Conservation (phyloP, 2,113 vertebrate species). For the Beaufortia kweichowensis region DNA sequence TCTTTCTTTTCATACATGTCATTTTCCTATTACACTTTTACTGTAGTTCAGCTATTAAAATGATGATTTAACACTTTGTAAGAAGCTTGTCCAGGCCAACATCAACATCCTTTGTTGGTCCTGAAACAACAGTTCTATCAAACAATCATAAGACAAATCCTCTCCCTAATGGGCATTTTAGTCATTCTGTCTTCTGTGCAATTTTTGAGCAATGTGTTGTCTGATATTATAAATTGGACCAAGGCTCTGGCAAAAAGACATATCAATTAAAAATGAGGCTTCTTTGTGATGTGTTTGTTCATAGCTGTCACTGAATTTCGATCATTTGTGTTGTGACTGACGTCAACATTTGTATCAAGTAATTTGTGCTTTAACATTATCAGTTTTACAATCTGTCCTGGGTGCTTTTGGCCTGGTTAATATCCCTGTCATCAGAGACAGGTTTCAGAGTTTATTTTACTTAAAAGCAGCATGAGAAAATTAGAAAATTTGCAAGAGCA, state of each 20-base stretch:
- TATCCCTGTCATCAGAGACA: neutral
- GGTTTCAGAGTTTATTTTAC: constrained; percentile 25
- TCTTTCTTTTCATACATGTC: neutral
- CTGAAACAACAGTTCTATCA: too few species aligned
- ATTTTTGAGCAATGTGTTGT: too few species aligned
- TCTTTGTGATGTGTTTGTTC: too few species aligned
- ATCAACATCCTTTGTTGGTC: too few species aligned
- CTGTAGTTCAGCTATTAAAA: neutral
- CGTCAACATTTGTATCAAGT: neutral
- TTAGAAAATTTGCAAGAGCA: neutral
- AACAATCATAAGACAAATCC: too few species aligned
- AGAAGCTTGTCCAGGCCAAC: neutral
- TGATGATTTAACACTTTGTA: neutral
- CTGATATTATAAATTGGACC: too few species aligned
- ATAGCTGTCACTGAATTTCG: too few species aligned
- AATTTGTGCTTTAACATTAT: neutral
- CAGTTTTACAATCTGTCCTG: neutral
- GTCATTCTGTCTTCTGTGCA: too few species aligned
- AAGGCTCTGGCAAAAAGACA: too few species aligned
- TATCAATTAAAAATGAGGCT: too few species aligned
- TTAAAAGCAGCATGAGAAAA: constrained; percentile 14
- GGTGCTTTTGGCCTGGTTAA: constrained; percentile 18
- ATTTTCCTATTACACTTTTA: neutral
- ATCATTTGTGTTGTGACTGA: neutral
- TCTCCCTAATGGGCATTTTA: too few species aligned